Conservation (phyloP, 1,140 invertebrate genomes). For the Diuraphis noxia region DNA sequence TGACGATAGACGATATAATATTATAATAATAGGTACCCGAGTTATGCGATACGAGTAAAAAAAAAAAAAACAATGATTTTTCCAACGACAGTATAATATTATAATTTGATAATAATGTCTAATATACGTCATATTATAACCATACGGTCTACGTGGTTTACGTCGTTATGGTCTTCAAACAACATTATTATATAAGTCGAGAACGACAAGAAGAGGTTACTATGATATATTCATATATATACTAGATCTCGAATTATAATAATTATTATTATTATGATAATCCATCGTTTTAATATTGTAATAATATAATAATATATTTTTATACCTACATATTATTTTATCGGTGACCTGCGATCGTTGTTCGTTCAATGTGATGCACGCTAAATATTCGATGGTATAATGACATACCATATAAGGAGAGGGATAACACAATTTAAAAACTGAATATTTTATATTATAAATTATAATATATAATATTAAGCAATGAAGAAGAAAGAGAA, state of each 20-base stretch:
- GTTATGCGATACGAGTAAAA: not conserved
- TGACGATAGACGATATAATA: not conserved
- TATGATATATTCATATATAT: too few relatives aligned
- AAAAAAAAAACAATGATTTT: not conserved
- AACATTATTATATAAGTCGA: too few relatives aligned
- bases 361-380: not conserved
- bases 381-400: not conserved
- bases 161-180: too few relatives aligned
- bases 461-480: too few relatives aligned
- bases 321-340: not conserved
- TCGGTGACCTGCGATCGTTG: not conserved
- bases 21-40: not conserved
- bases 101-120: not conserved
- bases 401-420: not conserved
- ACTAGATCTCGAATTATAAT: too few relatives aligned
- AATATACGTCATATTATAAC: not conserved
- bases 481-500: too few relatives aligned
- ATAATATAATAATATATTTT: not conserved
- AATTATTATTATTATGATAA: not conserved
- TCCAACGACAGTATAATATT: not conserved
- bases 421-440: not conserved
- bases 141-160: not conserved
- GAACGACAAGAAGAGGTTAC: too few relatives aligned
- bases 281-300: not conserved
- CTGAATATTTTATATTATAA: not conserved